These are phyloP conservation scores for Arremon brunneinucha DNA, from an alignment of 2,797 vertebrate genomes.

Conservation along the genomic window DNA sequence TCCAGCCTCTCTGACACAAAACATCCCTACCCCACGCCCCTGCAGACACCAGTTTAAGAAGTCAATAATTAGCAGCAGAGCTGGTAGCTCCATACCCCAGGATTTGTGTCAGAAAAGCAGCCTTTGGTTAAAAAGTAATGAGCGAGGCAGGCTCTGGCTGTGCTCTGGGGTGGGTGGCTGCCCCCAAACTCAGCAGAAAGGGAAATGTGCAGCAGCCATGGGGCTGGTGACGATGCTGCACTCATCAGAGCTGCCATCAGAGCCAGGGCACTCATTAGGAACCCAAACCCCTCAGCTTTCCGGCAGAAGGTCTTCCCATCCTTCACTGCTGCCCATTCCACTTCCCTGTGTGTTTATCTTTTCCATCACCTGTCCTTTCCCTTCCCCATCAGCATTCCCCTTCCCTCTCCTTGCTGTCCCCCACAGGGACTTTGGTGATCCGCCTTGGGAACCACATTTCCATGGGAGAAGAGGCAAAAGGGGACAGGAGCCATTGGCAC, in stretches of 20 bases:
- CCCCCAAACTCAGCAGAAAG: neutral
- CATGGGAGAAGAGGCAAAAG: neutral
- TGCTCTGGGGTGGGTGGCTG: fast-evolving
- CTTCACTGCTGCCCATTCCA: neutral
- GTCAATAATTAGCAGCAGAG: neutral
- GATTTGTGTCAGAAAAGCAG: neutral
- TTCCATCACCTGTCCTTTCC: neutral
- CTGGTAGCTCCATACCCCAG: neutral
- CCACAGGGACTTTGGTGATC: neutral
- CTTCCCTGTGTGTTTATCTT: fast-evolving
- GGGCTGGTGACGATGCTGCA: neutral
- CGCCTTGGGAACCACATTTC: fast-evolving
- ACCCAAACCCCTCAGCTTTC: neutral
- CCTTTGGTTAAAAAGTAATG: neutral
- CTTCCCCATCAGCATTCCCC: neutral
- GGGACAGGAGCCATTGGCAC: neutral
- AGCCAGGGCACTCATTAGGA: neutral
- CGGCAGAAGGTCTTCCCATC: neutral
- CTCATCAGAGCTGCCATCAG: neutral
- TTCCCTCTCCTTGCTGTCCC: neutral
- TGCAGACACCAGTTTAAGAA: neutral
- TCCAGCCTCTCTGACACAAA: neutral
- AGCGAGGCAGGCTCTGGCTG: neutral
- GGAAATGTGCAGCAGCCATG: neutral
- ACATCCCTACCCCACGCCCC: neutral